phyloP scores from a whole-genome alignment of 2,888 invertebrate species.

The Ametastegia equiseti region DNA sequence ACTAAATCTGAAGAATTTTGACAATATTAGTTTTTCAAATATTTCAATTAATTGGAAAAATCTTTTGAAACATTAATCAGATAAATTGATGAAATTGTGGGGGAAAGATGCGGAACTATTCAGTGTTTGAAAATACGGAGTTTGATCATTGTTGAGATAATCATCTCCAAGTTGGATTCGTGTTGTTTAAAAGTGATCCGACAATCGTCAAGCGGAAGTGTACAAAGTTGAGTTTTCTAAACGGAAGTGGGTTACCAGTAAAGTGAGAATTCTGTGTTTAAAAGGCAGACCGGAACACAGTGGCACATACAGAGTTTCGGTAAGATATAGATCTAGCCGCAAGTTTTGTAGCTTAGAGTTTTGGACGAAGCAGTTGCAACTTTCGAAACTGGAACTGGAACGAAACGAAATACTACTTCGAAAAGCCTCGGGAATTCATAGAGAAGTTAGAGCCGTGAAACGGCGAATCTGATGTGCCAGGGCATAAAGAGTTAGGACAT shows the following conservation, averaged over 20 bases:
- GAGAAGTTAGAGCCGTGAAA: conserved; percentile 28
- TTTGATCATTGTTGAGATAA: not conserved
- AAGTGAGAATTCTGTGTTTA: conserved; percentile 44
- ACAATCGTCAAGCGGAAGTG: conserved; percentile 29
- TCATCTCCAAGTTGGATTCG: not conserved
- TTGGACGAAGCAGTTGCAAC: conserved; percentile 29
- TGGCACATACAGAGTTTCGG: conserved; percentile 47
- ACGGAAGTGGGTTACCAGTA: conserved; percentile 40
- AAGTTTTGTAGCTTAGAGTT: conserved; percentile 34
- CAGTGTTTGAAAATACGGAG: not conserved
- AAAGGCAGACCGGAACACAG: conserved; percentile 43
- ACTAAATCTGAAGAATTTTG: not conserved
- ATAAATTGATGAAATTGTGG: not conserved
- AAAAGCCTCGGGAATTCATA: conserved; percentile 37
- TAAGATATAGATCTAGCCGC: conserved; percentile 45
- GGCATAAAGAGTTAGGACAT: conserved; percentile 23
- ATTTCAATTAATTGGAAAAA: not conserved
- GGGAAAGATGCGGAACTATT: not conserved
- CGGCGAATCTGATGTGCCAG: conserved; percentile 14
- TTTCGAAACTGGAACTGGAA: conserved; percentile 38
- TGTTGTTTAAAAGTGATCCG: conserved; percentile 34
- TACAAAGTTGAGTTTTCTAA: conserved; percentile 32
- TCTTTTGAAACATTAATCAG: too few species aligned
- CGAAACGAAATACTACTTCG: conserved; percentile 40
- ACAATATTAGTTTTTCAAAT: not conserved